These are phyloP conservation scores for Hymenopus coronatus DNA, from an alignment of 2,888 invertebrate species.

Conservation along the genomic window DNA sequence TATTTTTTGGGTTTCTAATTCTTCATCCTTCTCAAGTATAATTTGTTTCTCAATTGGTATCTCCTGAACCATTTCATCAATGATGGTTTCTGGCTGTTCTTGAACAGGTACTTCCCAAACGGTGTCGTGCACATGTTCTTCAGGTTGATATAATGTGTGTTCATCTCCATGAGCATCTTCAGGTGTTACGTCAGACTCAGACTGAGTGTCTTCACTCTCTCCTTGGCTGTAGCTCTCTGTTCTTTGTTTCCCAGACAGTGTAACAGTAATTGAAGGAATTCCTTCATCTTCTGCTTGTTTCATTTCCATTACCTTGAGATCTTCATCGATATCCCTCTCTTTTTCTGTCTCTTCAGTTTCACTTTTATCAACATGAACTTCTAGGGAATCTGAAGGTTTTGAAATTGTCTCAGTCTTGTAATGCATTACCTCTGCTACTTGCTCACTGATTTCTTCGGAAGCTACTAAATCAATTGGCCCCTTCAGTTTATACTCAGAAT, in stretches of 20 bases:
- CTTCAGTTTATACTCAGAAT: neutral
- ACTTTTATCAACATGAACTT: constrained; percentile 53
- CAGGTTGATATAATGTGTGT: constrained; percentile 39
- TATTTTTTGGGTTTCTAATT: constrained; percentile 44
- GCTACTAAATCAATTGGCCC: neutral
- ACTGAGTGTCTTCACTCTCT: constrained; percentile 37
- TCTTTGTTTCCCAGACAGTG: constrained; percentile 47
- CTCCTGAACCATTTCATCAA: constrained; percentile 44
- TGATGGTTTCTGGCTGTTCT: constrained; percentile 43
- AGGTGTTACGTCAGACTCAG: constrained; percentile 35
- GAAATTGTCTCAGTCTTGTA: constrained; percentile 43
- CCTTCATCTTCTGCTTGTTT: constrained; percentile 40
- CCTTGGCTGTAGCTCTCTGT: constrained; percentile 32
- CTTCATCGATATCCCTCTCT: constrained; percentile 48
- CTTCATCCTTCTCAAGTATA: constrained; percentile 45
- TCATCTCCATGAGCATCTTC: constrained; percentile 34
- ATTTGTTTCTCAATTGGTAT: constrained; percentile 41
- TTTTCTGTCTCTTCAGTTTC: constrained; percentile 53
- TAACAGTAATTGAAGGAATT: constrained; percentile 48
- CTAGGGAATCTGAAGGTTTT: constrained; percentile 49
- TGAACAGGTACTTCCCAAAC: constrained; percentile 54
- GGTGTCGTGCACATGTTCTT: constrained; percentile 51
- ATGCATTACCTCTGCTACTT: constrained; percentile 37
- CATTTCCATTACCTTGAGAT: constrained; percentile 44
- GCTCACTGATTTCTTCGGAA: constrained; percentile 18